Evolutionary conservation across 2,888 invertebrate species (phyloP).

Genomic region (Zygogramma bicolorata): DNA sequence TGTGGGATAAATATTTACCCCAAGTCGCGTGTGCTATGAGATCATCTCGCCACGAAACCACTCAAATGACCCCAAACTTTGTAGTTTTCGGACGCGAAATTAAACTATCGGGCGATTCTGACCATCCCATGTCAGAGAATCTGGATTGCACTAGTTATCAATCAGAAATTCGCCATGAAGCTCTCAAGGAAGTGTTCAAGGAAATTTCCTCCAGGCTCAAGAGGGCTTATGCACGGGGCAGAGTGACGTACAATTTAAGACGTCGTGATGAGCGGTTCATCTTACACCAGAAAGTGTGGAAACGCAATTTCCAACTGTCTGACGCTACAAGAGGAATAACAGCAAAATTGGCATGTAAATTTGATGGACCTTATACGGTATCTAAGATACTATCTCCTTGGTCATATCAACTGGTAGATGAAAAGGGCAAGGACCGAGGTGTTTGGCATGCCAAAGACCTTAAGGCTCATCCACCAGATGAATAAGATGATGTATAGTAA

Average conservation of each 20-base stretch:
- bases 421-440: too few relatives aligned
- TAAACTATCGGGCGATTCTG: background rate
- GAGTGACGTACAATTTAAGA: background rate
- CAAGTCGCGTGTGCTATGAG: background rate
- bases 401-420: too few relatives aligned
- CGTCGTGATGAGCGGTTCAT: background rate
- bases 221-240: background rate
- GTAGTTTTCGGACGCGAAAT: background rate
- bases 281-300: background rate
- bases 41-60: background rate
- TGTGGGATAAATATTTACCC: background rate
- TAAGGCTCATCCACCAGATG: too few relatives aligned
- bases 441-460: too few relatives aligned
- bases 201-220: background rate
- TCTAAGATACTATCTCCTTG: too few relatives aligned
- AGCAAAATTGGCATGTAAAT: too few relatives aligned
- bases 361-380: too few relatives aligned
- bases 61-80: background rate
- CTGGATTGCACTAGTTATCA: background rate
- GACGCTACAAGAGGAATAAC: background rate
- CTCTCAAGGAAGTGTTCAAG: background rate
- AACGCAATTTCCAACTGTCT: background rate
- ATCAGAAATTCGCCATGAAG: background rate
- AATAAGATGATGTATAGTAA: too few relatives aligned
- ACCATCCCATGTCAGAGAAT: background rate